Conservation (phyloP, 2,888 invertebrate species). For the Ichneumoninae sp. region DNA sequence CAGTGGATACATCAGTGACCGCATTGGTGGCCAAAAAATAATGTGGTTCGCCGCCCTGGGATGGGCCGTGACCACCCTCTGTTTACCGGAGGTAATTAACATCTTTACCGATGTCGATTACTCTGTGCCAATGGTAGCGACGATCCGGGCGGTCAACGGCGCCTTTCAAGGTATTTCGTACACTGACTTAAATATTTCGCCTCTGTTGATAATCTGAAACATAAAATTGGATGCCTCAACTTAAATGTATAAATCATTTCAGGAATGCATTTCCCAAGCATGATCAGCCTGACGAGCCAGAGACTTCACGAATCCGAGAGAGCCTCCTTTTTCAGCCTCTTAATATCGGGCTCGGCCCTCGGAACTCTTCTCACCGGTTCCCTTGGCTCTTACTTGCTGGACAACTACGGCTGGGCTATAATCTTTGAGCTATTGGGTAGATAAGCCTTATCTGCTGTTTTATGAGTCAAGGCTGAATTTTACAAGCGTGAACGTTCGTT, state of each 20-base stretch:
- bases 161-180: constrained; percentile 87
- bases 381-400: constrained; percentile 88
- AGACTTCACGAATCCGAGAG: constrained; percentile 88
- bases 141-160: constrained; percentile 87
- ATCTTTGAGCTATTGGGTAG: constrained; percentile 88
- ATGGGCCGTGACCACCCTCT: constrained; percentile 86
- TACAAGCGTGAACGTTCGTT: background rate
- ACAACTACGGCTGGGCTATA: constrained; percentile 88
- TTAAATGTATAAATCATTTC: constrained; percentile 20
- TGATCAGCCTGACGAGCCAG: constrained; percentile 89
- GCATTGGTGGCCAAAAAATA: constrained; percentile 88
- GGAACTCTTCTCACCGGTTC: constrained; percentile 89
- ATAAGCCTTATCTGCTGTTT: constrained; percentile 23
- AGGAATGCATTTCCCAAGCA: constrained; percentile 88
- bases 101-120: constrained; percentile 84
- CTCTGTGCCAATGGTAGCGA: constrained; percentile 86
- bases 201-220: background rate
- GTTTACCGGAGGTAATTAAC: constrained; percentile 86
- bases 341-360: constrained; percentile 87
- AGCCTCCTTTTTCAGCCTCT: constrained; percentile 88
- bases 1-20: constrained; percentile 87
- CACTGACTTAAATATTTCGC: constrained; percentile 7
- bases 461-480: background rate
- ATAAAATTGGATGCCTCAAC: constrained; percentile 43
- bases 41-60: constrained; percentile 87